Conservation (phyloP, 2,797 vertebrate species). For the Notoglanidium macrostoma region DNA sequence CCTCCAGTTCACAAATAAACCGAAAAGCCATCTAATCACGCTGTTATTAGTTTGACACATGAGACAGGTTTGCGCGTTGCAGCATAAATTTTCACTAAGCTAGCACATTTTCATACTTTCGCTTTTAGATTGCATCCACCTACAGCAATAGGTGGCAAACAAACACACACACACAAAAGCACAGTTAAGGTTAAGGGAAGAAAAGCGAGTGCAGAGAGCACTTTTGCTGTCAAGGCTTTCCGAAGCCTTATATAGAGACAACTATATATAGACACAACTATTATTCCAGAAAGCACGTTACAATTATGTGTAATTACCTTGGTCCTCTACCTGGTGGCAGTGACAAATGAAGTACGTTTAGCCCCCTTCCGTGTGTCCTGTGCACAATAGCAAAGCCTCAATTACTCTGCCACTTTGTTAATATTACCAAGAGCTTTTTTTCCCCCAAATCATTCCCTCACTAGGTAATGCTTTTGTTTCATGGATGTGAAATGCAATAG, state of each 20-base stretch:
- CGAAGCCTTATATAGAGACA: background rate
- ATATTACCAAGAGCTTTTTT: conserved; percentile 1
- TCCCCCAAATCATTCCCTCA: background rate
- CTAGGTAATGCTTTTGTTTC: conserved; percentile 1
- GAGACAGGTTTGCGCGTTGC: conserved; percentile 40
- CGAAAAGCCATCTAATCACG: conserved; percentile 40
- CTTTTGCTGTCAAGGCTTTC: conserved; percentile 28
- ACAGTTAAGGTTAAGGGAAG: background rate
- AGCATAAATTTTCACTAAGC: conserved; percentile 44
- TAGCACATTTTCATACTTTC: background rate
- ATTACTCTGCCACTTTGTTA: conserved; percentile 36
- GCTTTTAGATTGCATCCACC: conserved; percentile 20
- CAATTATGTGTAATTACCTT: conserved; percentile 53
- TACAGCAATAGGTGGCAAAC: conserved; percentile 12
- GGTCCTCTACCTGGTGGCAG: conserved; percentile 46
- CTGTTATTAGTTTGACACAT: conserved; percentile 28
- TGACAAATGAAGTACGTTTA: conserved; percentile 51
- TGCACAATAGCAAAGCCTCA: conserved; percentile 40
- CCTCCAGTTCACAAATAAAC: conserved; percentile 19
- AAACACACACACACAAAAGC: conserved; percentile 18
- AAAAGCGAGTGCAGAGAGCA: conserved; percentile 14
- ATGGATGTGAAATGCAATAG: background rate
- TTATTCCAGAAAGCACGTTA: conserved; percentile 40
- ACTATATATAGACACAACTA: conserved; percentile 43
- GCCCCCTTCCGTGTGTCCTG: conserved; percentile 5